Evolutionary conservation across 2,797 vertebrate genomes (phyloP).

Genomic region (Semaprochilodus insignis): DNA sequence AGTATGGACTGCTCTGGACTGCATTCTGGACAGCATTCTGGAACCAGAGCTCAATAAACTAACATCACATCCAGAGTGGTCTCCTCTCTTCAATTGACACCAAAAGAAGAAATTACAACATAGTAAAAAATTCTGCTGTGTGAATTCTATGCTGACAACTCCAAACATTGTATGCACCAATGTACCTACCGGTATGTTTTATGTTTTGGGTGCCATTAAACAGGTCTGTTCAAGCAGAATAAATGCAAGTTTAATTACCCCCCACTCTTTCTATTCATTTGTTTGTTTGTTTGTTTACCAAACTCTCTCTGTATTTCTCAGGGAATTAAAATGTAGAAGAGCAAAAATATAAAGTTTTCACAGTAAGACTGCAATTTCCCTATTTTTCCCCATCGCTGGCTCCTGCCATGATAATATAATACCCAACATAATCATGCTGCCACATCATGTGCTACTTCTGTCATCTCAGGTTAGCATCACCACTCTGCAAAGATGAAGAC

Average conservation of each 20-base stretch:
- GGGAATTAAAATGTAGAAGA: not conserved
- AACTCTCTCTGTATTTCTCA: not conserved
- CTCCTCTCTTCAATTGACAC: too few relatives aligned
- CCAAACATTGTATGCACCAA: too few relatives aligned
- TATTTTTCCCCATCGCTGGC: not conserved
- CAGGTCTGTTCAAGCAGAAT: not conserved
- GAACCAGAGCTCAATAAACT: too few relatives aligned
- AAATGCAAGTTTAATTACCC: not conserved
- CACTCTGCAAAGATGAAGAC: slow-evolving; percentile 21
- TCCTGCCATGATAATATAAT: slow-evolving; percentile 35
- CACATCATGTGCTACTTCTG: slow-evolving; percentile 28
- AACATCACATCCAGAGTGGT: too few relatives aligned
- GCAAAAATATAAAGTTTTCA: not conserved
- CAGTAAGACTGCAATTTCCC: not conserved
- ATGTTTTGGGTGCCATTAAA: not conserved
- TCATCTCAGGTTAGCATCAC: slow-evolving; percentile 46
- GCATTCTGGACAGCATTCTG: too few relatives aligned
- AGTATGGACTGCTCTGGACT: too few relatives aligned
- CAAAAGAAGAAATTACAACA: too few relatives aligned
- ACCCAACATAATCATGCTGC: slow-evolving; percentile 18
- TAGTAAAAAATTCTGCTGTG: too few relatives aligned
- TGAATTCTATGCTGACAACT: too few relatives aligned
- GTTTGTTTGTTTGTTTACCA: not conserved
- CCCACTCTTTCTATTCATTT: not conserved
- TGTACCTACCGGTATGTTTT: not conserved